These are phyloP conservation scores for Picathartes gymnocephalus DNA, from an alignment of 2,113 vertebrate species.

Conservation along the genomic window DNA sequence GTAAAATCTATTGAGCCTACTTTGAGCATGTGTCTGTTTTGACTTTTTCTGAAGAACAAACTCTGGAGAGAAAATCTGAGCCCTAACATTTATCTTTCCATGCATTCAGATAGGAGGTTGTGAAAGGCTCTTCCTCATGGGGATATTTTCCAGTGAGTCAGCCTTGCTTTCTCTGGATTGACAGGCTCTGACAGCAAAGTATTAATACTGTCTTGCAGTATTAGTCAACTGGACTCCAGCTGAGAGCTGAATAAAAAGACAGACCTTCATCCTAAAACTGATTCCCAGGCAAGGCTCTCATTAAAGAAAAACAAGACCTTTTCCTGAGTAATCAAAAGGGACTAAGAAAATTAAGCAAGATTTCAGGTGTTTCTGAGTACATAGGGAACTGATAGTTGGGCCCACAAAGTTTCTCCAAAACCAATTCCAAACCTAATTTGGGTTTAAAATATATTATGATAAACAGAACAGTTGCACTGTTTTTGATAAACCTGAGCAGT, in stretches of 20 bases:
- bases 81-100: background rate
- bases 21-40: slow-evolving; percentile 27
- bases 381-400: background rate
- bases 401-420: background rate
- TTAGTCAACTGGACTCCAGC: background rate
- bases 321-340: background rate
- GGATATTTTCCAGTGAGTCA: slow-evolving; percentile 51
- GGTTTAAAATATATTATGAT: background rate
- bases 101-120: background rate
- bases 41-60: slow-evolving; percentile 47
- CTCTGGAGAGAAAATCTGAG: slow-evolving; percentile 41
- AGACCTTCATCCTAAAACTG: background rate
- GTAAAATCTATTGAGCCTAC: slow-evolving; percentile 52
- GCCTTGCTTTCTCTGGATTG: slow-evolving; percentile 20
- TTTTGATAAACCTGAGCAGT: background rate
- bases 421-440: background rate
- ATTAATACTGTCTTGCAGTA: slow-evolving; percentile 14
- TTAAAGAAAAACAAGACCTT: background rate
- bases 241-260: slow-evolving; percentile 15
- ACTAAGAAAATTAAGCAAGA: background rate
- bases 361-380: background rate
- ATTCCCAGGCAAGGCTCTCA: background rate
- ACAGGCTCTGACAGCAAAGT: slow-evolving; percentile 29
- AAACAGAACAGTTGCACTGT: background rate
- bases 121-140: slow-evolving; percentile 34